Base-by-base conservation (phyloP, 1,140 invertebrate genomes). In the Heliconius himera region DNA sequence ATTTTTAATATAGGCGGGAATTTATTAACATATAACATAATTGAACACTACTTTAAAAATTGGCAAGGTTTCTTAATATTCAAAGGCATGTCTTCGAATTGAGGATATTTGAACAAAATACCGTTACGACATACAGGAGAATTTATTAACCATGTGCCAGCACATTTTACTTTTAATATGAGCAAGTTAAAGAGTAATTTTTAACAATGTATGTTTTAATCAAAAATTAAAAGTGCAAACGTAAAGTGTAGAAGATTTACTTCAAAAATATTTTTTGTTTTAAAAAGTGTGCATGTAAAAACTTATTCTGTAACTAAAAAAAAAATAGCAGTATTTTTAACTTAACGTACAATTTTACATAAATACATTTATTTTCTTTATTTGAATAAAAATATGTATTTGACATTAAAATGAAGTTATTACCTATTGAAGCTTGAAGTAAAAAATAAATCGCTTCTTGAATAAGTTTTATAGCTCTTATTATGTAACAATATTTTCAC, bases 101-200 rank as follows among this genome's bases (percentile, higher is more conserved):
- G 22, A 22, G 54, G 54, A 60, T 60, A 60, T 13, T 66, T 66
- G 22, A 66, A 66, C n/a, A 29, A 29, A 76, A 70, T 76, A 76
- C 74, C 60, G 74, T 76, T 76, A 76, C 74, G 60, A 76, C 74
- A 36, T 38, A 70, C 38, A 70, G 29, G 13, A n/a, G 54, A 60
- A 60, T 60, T 76, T 70, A 33, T 54, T 36, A 36, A 66, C 60
- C 60, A 70, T 76, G 74, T 76, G 74, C 74, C 74, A 70, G 16
- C 60, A 76, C 22, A 70, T 70, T 46, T 76, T 70, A 22, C 38
- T 38, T 76, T 66, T 60, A 60, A 11, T 11, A 22, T 26, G 9
- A 66, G 1, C 22, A 4, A 26, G 22, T 66, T 0, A 66, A 66
- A 18, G 13, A 51, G 20, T 20, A 8, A 51, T 0, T 2, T 51